Base-by-base conservation (phyloP, 2,113 vertebrate species). In the Antigone vipio region DNA sequence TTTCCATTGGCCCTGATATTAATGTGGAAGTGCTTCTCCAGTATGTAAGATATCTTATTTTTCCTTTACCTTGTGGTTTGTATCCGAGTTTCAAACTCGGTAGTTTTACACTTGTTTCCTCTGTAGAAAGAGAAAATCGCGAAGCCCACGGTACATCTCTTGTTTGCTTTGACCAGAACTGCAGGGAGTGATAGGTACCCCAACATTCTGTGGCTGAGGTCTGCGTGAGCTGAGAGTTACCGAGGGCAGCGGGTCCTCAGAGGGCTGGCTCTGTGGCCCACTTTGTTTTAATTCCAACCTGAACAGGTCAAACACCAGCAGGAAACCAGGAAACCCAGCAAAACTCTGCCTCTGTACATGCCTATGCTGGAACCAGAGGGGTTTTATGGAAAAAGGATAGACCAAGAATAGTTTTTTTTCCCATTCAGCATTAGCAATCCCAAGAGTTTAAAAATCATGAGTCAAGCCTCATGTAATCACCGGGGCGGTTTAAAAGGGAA, bases 1-100 rank as follows among this genome's bases (percentile, higher is more conserved):
- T 96, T 97, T 95, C 94, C 83, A 85, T 66, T 96, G 88, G 88
- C 81, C 45, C 71, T 88, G 71, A 60, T 59, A 85, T 53, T 91
- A 96, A 89, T 34, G 85, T 63, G 79, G 90, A 94, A 94, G 91
- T 38, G 59, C 34, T 91, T 64, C 89, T 90, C 63, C 72, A 88
- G 38, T 69, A 58, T 62, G 52, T 32, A 42, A 76, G 56, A 68
- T 52, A 72, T 27, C 66, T 79, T 87, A 79, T 73, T 93, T 94
- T 94, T 35, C 42, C n/a, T 95, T 85, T 79, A 93, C 53, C 42
- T 82, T 60, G 76, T 50, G 80, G 26, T 50, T 85, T 76, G 34
- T 47, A 87, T 50, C 49, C 35, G 59, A 55, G 15, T 55, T 92
- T 95, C 49, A 67, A 71, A 94, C 40, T 29, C 0, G 1, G 5